phyloP scores from a whole-genome alignment of 1,140 invertebrate species.

The Cryptotermes secundus region DNA sequence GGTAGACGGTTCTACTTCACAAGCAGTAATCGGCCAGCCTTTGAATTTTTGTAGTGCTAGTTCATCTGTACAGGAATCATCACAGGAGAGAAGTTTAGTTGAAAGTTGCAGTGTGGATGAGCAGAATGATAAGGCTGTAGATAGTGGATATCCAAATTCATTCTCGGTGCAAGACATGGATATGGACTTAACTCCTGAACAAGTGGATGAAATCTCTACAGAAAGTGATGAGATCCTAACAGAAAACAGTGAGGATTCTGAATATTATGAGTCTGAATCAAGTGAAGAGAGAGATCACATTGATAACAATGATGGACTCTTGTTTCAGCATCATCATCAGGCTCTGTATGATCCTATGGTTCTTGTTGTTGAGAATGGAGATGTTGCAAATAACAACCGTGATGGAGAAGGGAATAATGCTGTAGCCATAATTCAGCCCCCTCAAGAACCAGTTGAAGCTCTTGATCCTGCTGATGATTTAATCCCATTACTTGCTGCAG shows the following conservation, averaged over 20 bases:
- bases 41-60: background rate
- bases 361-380: constrained; percentile 52
- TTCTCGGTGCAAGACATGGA: constrained; percentile 47
- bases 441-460: constrained; percentile 33
- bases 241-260: constrained; percentile 25
- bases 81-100: constrained; percentile 4
- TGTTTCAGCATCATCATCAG: background rate
- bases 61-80: background rate
- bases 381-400: constrained; percentile 57
- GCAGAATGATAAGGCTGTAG: constrained; percentile 41
- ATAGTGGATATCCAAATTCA: constrained; percentile 56
- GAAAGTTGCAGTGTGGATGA: constrained; percentile 35
- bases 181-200: constrained; percentile 41
- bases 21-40: background rate
- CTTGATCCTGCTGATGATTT: constrained; percentile 43
- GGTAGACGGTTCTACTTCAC: background rate
- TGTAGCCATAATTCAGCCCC: constrained; percentile 38
- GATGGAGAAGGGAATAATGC: constrained; percentile 56
- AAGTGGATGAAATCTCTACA: constrained; percentile 40
- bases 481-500: constrained; percentile 22
- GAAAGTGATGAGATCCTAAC: constrained; percentile 36
- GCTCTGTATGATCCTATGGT: background rate
- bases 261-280: constrained; percentile 34
- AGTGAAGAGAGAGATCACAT: constrained; percentile 12
- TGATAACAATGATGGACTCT: background rate